Evolutionary conservation across 2,888 invertebrate genomes (phyloP), one percentile per base, ranked within the genome.

Genomic region (Pheosia gnoma): DNA sequence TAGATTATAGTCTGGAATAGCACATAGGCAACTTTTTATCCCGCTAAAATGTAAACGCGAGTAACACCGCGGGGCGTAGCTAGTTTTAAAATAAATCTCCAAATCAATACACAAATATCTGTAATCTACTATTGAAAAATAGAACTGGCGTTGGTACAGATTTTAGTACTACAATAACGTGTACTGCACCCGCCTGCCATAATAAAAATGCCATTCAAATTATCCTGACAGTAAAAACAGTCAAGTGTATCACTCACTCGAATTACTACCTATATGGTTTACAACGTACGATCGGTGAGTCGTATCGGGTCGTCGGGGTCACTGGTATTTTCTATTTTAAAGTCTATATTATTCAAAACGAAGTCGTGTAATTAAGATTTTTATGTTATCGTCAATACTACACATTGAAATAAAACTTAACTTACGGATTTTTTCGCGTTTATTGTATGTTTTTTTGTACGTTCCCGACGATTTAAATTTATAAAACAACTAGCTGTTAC

Each of bases 191-290:
- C 79, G 76, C 79, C 81, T 45, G 45, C 84, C 75, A 68, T 65
- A 81, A 83, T 90, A 90, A 90, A 90, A 90, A 83, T 75, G 70
- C 85, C 82, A 89, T 90, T 89, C 84, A 88, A 90, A 91, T 90
- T 91, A 91, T 88, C 83, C 87, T 81, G 77, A 85, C 85, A 88
- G 86, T 90, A 91, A 91, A 47, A 91, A 85, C 78, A 79, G 77
- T 70, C 65, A 75, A 87, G 88, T 87, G 85, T 89, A 88, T 90
- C 90, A 90, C 90, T 91, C 88, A 87, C 85, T 85, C 76, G 85
- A 86, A 90, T 90, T 90, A 84, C 82, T 90, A 84, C 82, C 70
- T 72, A 71, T 37, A 49, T 57, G 47, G 6, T 82, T 86, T 85
- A 82, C 36, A 79, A 1, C 43, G 41, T 9, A 57, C 76, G 80